phyloP scores from a whole-genome alignment of 1,140 invertebrate genomes.

The Microplitis demolitor region DNA sequence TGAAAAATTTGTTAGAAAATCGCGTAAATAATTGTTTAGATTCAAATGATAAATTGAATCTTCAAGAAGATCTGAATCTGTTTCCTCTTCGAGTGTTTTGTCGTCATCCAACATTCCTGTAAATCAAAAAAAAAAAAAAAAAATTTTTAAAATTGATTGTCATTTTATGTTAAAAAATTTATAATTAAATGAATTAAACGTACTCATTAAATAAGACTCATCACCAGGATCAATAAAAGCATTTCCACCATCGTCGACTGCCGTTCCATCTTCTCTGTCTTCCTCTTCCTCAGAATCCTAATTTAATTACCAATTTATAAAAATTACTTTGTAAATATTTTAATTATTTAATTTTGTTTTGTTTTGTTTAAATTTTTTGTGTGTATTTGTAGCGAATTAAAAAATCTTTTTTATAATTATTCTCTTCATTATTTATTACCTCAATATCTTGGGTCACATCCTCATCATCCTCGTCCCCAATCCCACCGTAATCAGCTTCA shows the following conservation, averaged over 20 bases:
- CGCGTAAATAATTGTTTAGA: constrained; percentile 65
- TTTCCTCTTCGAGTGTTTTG: constrained; percentile 57
- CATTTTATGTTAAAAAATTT: constrained; percentile 18
- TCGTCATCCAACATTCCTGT: constrained; percentile 50
- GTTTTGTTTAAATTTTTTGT: not conserved
- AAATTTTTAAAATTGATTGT: constrained; percentile 38
- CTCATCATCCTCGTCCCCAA: not conserved
- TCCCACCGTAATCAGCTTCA: constrained; percentile 46
- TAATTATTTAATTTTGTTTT: not conserved
- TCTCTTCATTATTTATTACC: constrained; percentile 30
- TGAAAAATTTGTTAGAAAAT: constrained; percentile 67
- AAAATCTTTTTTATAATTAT: not conserved
- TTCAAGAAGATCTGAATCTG: constrained; percentile 63
- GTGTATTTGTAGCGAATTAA: not conserved
- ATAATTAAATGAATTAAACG: constrained; percentile 28
- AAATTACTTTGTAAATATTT: constrained; percentile 1
- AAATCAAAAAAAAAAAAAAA: constrained; percentile 39
- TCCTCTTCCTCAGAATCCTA: constrained; percentile 54
- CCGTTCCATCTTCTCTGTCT: constrained; percentile 49
- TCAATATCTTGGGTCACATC: constrained; percentile 32
- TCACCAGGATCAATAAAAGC: constrained; percentile 49
- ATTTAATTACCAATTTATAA: not conserved
- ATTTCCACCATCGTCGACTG: constrained; percentile 47
- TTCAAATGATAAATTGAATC: constrained; percentile 70
- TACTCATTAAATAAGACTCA: constrained; percentile 43